Percentiles rank a stretch among this genome's conserved stretches.
phyloP scores from a whole-genome alignment of 2,113 vertebrate genomes.

The Hypomesus transpacificus region DNA sequence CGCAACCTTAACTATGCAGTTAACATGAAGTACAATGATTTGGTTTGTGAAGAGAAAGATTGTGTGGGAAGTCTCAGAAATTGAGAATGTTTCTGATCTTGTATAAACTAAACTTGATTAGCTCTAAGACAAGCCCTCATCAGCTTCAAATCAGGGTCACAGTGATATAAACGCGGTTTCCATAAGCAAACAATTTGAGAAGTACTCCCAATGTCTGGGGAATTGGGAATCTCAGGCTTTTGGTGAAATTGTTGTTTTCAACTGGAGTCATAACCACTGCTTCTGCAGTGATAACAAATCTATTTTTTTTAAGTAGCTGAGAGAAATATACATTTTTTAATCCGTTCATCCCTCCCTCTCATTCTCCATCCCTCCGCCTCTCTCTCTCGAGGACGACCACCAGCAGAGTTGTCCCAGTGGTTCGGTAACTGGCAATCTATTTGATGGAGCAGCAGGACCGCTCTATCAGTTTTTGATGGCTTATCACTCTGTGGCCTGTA shows the following conservation, averaged over 20 bases:
- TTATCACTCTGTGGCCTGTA: conserved; percentile 21
- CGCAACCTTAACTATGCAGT: not conserved
- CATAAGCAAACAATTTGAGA: not conserved
- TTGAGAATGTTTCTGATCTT: not conserved
- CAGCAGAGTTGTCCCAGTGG: conserved; percentile 29
- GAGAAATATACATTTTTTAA: conserved; percentile 29
- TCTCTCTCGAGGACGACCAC: conserved; percentile 37
- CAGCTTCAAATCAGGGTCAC: not conserved
- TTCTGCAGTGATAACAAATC: conserved; percentile 5
- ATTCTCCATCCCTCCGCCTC: conserved; percentile 4
- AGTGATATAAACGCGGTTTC: not conserved
- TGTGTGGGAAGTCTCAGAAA: too few relatives aligned
- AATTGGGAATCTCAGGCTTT: too few relatives aligned
- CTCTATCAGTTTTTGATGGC: conserved; percentile 49
- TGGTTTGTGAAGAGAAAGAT: too few relatives aligned
- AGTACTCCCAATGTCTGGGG: not conserved
- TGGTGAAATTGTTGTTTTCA: conserved; percentile 5
- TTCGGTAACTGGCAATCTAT: conserved; percentile 35
- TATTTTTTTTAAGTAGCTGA: conserved; percentile 21
- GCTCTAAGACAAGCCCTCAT: not conserved
- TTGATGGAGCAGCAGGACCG: conserved; percentile 4
- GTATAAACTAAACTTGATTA: not conserved
- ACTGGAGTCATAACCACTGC: not conserved
- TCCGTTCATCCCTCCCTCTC: conserved; percentile 4
- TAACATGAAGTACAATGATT: too few relatives aligned